Conservation (phyloP, 2,113 vertebrate genomes). For the Cercopithecus mona region DNA sequence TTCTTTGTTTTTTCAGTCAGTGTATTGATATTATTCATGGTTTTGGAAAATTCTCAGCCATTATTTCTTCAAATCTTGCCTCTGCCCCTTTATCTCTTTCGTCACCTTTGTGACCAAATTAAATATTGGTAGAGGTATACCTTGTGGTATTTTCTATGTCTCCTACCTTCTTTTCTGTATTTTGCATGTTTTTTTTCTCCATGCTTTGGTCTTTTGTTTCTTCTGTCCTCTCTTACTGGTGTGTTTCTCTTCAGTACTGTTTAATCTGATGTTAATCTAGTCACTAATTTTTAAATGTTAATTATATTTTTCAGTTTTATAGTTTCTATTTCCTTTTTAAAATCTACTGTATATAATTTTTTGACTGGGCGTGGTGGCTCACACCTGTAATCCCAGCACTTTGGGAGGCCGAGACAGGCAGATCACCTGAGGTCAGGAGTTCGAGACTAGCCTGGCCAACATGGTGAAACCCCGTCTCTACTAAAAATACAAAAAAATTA, state of each 20-base stretch:
- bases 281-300: neutral
- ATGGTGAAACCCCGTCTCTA: no score
- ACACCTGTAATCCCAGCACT: no score
- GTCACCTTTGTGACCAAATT: neutral
- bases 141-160: conserved; percentile 9
- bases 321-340: neutral
- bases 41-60: conserved; percentile 7
- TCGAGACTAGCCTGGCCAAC: no score
- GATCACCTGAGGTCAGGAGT: no score
- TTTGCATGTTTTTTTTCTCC: neutral
- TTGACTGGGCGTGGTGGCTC: neutral
- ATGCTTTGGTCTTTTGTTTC: neutral
- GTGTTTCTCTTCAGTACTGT: neutral
- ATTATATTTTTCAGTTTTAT: neutral
- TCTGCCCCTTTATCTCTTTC: conserved; percentile 32
- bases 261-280: neutral
- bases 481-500: no score
- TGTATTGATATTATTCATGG: conserved; percentile 14
- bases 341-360: neutral
- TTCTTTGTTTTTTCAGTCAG: conserved; percentile 33
- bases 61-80: conserved; percentile 41
- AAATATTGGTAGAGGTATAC: neutral
- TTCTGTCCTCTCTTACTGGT: neutral
- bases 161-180: neutral
- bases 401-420: no score